Percentiles rank a stretch among this genome's conserved stretches.
Evolutionary conservation across 2,113 vertebrate genomes (phyloP).

Genomic region (Hydropotes inermis): DNA sequence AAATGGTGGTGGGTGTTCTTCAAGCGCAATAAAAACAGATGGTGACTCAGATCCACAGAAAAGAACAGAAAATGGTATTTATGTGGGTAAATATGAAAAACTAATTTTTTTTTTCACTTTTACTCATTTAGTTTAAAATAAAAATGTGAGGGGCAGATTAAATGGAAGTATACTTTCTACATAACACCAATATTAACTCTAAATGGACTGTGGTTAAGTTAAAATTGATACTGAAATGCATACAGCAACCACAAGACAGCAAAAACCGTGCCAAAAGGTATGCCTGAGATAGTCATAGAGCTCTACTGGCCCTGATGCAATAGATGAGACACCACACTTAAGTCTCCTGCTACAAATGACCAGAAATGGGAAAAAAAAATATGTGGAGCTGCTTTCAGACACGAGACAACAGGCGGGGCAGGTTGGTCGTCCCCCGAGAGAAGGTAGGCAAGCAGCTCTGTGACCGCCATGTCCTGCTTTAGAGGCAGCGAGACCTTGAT

Average conservation of each 20-base stretch:
- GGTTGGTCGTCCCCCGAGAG: rapidly evolving
- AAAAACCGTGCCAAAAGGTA: background rate
- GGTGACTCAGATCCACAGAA: background rate
- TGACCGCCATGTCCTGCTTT: background rate
- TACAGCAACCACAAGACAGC: background rate
- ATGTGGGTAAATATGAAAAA: background rate
- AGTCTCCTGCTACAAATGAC: background rate
- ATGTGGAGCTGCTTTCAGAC: background rate
- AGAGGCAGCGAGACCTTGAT: background rate
- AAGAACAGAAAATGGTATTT: rapidly evolving
- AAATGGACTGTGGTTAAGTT: background rate
- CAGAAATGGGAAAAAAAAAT: background rate
- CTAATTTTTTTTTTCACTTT: background rate
- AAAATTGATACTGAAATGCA: background rate
- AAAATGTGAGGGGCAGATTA: background rate
- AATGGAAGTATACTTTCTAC: background rate
- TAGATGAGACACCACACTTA: background rate
- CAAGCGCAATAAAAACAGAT: background rate
- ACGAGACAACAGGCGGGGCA: background rate
- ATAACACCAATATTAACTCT: background rate
- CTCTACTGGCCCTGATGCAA: rapidly evolving
- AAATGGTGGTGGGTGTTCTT: background rate
- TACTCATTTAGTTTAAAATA: background rate
- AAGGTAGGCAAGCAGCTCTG: background rate
- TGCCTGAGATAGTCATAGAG: rapidly evolving